Evolutionary conservation across 2,113 vertebrate genomes (phyloP).

Genomic region (Seriola rivoliana): DNA sequence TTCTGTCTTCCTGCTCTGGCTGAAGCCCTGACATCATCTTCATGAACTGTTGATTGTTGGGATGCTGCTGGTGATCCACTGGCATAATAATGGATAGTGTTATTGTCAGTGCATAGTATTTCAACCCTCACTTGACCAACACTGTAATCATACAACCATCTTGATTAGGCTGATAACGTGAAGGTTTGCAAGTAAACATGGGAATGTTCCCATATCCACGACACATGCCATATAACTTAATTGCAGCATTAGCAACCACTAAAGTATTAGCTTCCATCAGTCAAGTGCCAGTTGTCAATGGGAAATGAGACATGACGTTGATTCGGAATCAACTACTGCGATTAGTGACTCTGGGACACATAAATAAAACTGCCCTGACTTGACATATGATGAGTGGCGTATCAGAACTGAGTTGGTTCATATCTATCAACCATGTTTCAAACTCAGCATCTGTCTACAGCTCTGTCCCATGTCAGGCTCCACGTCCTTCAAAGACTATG

Average conservation of each 20-base stretch:
- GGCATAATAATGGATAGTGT: background rate
- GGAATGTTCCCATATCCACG: background rate
- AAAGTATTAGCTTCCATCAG: background rate
- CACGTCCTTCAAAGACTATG: background rate
- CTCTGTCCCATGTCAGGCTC: background rate
- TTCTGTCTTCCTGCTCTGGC: too few species aligned
- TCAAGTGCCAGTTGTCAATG: background rate
- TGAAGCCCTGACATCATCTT: background rate
- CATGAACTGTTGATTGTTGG: background rate
- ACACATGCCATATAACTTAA: background rate
- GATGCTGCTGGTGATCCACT: background rate
- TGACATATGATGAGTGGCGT: background rate
- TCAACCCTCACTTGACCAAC: background rate
- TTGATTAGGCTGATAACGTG: background rate
- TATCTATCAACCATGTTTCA: background rate
- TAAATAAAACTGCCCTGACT: background rate
- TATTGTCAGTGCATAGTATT: background rate
- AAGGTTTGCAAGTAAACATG: background rate
- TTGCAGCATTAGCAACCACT: background rate
- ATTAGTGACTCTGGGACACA: background rate
- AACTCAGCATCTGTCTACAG: background rate
- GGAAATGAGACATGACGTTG: background rate
- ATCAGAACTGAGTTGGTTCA: background rate
- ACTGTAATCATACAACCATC: background rate
- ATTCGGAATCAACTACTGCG: background rate